These are phyloP conservation scores for Hemistola chrysoprasaria DNA, from an alignment of 2,888 invertebrate genomes.

Conservation along the genomic window DNA sequence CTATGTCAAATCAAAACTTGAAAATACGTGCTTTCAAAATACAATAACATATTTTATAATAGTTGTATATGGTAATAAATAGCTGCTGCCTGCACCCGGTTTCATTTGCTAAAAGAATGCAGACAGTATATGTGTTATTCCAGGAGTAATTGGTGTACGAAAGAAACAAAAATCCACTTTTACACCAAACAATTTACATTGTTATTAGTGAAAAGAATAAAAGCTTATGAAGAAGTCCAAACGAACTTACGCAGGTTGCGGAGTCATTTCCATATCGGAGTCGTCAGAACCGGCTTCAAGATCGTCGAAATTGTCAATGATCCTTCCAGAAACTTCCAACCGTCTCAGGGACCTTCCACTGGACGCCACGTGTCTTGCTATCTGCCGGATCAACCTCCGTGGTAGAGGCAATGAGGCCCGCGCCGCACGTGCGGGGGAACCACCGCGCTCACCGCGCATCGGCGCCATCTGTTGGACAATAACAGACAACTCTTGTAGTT, in stretches of 20 bases:
- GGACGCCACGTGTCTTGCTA: conserved; percentile 76
- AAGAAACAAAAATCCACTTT: no score
- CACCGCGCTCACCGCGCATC: conserved; percentile 77
- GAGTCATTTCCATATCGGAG: conserved; percentile 62
- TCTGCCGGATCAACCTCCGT: conserved; percentile 73
- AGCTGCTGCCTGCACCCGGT: no score
- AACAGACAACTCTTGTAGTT: neutral
- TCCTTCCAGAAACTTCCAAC: conserved; percentile 73
- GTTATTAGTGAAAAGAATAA: conserved; percentile 1
- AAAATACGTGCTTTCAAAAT: no score
- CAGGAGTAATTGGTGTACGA: no score
- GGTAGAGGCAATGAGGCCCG: conserved; percentile 75
- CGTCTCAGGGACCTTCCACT: conserved; percentile 76
- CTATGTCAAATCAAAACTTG: no score
- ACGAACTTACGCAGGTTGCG: conserved; percentile 69
- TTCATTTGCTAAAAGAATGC: no score
- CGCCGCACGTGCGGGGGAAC: conserved; percentile 75
- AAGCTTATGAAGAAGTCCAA: neutral
- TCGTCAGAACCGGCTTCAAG: conserved; percentile 70
- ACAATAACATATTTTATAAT: no score
- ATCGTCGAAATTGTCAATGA: conserved; percentile 79
- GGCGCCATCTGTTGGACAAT: conserved; percentile 67
- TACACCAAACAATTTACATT: no score
- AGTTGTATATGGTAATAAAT: no score
- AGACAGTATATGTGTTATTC: no score